Conservation (phyloP, 2,113 vertebrate genomes). For the Trinectes maculatus region DNA sequence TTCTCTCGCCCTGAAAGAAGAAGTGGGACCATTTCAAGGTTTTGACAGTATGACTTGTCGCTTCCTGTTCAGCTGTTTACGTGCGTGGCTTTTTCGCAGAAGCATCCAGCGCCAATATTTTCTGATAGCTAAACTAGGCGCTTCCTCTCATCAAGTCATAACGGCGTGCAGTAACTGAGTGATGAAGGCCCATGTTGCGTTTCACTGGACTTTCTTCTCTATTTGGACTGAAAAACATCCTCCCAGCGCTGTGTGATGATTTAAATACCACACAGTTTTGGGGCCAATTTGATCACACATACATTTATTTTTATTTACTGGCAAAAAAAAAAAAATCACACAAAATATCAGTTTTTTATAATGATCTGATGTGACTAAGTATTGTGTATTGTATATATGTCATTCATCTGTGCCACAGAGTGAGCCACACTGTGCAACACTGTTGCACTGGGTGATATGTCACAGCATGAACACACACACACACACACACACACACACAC, state of each 20-base stretch:
- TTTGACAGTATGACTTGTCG: constrained; percentile 67
- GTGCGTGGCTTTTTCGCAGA: constrained; percentile 66
- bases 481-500: neutral
- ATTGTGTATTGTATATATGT: no score
- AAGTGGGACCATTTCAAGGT: constrained; percentile 73
- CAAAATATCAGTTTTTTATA: no score
- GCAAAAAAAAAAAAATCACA: neutral
- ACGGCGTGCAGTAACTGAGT: neutral
- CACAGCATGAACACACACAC: neutral
- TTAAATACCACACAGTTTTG: no score
- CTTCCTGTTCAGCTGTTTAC: constrained; percentile 83
- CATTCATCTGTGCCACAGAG: no score
- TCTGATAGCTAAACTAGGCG: constrained; percentile 31
- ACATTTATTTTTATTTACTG: neutral
- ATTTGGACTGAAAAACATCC: no score
- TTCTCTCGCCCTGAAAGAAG: constrained; percentile 60
- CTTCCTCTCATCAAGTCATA: constrained; percentile 36
- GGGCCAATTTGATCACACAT: no score
- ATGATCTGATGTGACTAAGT: no score
- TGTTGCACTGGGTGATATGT: neutral
- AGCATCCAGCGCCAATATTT: constrained; percentile 55
- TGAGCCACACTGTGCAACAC: neutral
- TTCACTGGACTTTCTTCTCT: neutral
- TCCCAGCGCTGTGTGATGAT: no score
- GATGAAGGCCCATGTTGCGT: neutral